phyloP scores from a whole-genome alignment of 2,113 vertebrate species.

The Neodon shergylaensis region DNA sequence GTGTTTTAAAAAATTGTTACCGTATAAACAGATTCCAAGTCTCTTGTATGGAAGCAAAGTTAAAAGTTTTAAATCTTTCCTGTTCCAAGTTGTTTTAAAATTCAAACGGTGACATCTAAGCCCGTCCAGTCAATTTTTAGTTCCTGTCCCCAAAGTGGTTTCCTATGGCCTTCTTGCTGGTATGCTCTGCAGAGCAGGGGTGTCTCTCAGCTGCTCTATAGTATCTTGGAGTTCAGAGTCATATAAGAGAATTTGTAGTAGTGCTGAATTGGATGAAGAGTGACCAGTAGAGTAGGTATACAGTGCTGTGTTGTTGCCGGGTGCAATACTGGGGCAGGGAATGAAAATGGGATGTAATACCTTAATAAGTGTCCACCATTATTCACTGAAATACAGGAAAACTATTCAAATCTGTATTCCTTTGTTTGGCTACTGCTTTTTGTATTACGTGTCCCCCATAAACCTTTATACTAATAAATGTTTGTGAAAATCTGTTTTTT shows the following conservation, averaged over 20 bases:
- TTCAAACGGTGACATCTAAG: neutral
- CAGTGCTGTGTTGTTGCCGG: neutral
- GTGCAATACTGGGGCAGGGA: neutral
- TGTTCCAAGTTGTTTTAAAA: slow-evolving; percentile 11
- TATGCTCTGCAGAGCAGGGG: neutral
- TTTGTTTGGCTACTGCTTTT: neutral
- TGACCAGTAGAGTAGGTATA: neutral
- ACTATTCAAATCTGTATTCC: neutral
- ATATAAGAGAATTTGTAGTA: neutral
- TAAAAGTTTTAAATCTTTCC: neutral
- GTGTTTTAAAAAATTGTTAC: neutral
- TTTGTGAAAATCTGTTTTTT: neutral
- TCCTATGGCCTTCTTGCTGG: neutral
- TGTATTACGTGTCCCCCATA: neutral
- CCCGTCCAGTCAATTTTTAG: neutral
- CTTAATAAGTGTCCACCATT: neutral
- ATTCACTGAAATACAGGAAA: neutral
- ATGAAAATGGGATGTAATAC: neutral
- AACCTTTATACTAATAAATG: slow-evolving; percentile 45
- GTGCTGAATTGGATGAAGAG: neutral
- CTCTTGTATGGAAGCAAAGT: neutral
- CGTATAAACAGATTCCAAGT: neutral
- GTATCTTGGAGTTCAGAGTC: neutral
- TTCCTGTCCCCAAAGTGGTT: neutral
- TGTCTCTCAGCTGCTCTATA: too few species aligned